These are phyloP conservation scores for Sphecodes monilicornis DNA, from an alignment of 2,888 invertebrate species.

Conservation along the genomic window DNA sequence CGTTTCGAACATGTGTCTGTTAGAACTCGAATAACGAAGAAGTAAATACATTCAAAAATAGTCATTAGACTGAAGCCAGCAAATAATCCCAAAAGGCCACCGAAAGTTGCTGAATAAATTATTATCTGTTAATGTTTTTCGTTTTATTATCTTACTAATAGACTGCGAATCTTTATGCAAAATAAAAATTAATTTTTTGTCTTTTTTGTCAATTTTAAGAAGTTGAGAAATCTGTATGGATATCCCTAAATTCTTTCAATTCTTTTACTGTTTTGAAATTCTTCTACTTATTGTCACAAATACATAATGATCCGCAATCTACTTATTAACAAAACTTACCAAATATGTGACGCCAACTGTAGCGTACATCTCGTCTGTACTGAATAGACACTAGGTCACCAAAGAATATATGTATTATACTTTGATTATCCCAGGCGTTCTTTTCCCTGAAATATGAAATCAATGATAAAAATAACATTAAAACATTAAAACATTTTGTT, in stretches of 20 bases:
- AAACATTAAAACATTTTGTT: background rate
- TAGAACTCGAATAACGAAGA: constrained; percentile 86
- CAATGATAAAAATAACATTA: background rate
- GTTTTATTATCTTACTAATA: constrained; percentile 24
- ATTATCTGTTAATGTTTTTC: constrained; percentile 17
- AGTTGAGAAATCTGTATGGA: too few relatives aligned
- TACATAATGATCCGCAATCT: too few relatives aligned
- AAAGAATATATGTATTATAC: constrained; percentile 88
- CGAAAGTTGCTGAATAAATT: constrained; percentile 88
- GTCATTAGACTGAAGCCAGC: constrained; percentile 90
- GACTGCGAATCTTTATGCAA: too few relatives aligned
- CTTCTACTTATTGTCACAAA: too few relatives aligned
- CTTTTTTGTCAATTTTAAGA: too few relatives aligned
- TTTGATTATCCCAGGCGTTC: constrained; percentile 84
- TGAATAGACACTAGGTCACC: constrained; percentile 89
- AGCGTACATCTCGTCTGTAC: constrained; percentile 88
- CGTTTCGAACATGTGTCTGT: constrained; percentile 53
- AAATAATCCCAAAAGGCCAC: constrained; percentile 89
- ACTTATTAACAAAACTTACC: constrained; percentile 84
- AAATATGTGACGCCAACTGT: constrained; percentile 89
- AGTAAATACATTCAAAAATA: constrained; percentile 88
- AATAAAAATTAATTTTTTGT: too few relatives aligned
- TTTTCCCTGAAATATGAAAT: constrained; percentile 41
- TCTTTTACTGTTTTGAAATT: too few relatives aligned
- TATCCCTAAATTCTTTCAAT: too few relatives aligned